Conservation (phyloP, 2,113 vertebrate species). For the Genyomyrus donnyi region DNA sequence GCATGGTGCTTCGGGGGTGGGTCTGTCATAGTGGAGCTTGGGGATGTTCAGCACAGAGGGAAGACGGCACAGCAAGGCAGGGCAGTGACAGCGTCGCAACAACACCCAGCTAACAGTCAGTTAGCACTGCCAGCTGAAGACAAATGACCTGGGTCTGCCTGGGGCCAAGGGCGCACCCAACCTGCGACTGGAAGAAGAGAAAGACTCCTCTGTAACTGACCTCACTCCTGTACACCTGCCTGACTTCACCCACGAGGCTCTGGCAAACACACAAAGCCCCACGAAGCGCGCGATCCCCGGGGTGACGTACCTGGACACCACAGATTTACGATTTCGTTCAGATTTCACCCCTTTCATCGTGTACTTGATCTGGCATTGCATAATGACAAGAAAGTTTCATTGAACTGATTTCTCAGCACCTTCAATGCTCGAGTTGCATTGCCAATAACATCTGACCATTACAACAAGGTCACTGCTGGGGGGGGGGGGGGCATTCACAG, state of each 20-base stretch:
- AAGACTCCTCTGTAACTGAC: not conserved
- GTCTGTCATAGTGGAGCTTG: not conserved
- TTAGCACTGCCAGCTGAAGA: not conserved
- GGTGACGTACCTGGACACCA: too few relatives aligned
- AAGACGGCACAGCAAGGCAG: not conserved
- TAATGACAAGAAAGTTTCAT: not conserved
- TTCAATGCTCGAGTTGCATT: not conserved
- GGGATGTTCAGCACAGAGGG: not conserved
- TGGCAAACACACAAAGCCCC: not conserved
- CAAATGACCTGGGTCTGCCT: not conserved
- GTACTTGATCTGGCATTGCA: not conserved
- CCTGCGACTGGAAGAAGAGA: not conserved
- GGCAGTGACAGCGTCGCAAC: not conserved
- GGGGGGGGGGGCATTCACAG: not conserved
- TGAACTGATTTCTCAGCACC: not conserved
- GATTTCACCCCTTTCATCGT: not conserved
- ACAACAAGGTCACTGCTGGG: not conserved
- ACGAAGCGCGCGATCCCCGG: not conserved
- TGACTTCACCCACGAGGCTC: not conserved
- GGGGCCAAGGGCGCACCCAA: not conserved
- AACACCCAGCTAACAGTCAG: not conserved
- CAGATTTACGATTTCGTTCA: too few relatives aligned
- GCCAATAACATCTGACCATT: not conserved
- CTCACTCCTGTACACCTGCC: not conserved
- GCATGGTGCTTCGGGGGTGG: not conserved